Evolutionary conservation across 2,888 invertebrate genomes (phyloP).

Genomic region (Orthonevra nobilis): DNA sequence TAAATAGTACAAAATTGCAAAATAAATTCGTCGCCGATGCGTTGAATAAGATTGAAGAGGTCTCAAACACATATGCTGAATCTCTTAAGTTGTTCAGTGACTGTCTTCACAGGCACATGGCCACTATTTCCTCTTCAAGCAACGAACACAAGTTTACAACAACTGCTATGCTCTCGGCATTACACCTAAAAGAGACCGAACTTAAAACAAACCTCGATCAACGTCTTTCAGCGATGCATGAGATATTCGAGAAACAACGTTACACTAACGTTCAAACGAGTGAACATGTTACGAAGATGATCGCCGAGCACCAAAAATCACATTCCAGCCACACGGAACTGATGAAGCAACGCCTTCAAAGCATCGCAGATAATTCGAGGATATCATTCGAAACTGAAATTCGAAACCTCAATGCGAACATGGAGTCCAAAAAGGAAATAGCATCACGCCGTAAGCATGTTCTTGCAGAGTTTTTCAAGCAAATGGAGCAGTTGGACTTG

Average conservation of each 20-base stretch:
- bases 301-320: conserved; percentile 63
- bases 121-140: conserved; percentile 66
- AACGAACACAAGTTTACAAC: conserved; percentile 72
- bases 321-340: conserved; percentile 71
- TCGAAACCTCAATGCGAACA: conserved; percentile 70
- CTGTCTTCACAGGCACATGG: conserved; percentile 72
- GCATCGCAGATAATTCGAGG: conserved; percentile 54
- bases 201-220: conserved; percentile 72
- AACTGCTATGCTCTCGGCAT: conserved; percentile 72
- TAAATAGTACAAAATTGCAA: conserved; percentile 73
- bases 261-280: conserved; percentile 68
- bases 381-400: conserved; percentile 55
- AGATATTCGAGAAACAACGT: conserved; percentile 74
- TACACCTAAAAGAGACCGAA: conserved; percentile 72
- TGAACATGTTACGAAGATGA: conserved; percentile 71
- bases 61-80: conserved; percentile 72
- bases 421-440: conserved; percentile 72
- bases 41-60: conserved; percentile 73
- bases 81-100: conserved; percentile 71
- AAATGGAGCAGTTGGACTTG: conserved; percentile 79
- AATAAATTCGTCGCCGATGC: conserved; percentile 73
- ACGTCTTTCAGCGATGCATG: conserved; percentile 72
- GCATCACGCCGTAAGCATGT: conserved; percentile 72
- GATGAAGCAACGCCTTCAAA: conserved; percentile 71
- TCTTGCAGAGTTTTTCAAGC: conserved; percentile 75